These are phyloP conservation scores for Sarcophilus harrisii DNA, from an alignment of 2,797 vertebrate genomes.

Conservation along the genomic window DNA sequence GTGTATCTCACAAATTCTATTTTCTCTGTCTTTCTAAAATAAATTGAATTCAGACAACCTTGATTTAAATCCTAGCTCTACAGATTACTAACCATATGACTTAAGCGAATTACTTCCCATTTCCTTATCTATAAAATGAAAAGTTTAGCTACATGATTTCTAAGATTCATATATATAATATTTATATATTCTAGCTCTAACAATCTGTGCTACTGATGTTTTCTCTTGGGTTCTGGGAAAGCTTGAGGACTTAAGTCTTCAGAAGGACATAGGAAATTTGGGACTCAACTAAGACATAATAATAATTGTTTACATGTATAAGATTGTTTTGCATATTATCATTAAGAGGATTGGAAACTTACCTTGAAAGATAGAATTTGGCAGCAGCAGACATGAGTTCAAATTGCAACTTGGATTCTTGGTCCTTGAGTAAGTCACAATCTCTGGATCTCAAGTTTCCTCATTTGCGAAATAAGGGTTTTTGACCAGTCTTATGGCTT, in stretches of 20 bases:
- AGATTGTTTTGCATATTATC: background rate
- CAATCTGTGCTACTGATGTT: background rate
- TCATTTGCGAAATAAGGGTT: background rate
- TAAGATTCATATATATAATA: background rate
- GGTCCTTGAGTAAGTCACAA: background rate
- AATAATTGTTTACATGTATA: background rate
- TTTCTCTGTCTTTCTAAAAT: background rate
- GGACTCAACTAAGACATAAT: background rate
- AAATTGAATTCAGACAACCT: background rate
- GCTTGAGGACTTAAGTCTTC: background rate
- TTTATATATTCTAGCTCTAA: background rate
- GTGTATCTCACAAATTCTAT: background rate
- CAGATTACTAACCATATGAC: background rate
- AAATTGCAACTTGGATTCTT: background rate
- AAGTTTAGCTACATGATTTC: background rate
- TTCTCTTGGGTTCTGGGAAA: background rate
- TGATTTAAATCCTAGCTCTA: background rate
- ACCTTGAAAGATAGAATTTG: background rate
- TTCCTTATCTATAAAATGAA: background rate
- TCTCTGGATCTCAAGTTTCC: background rate
- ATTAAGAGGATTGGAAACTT: background rate
- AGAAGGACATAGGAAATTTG: background rate
- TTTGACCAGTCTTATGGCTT: background rate
- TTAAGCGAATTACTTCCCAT: background rate
- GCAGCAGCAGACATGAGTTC: background rate